phyloP scores from a whole-genome alignment of 30 jellyfish, hydroid and myxozoan genomes.

The Pelagia noctiluca region DNA sequence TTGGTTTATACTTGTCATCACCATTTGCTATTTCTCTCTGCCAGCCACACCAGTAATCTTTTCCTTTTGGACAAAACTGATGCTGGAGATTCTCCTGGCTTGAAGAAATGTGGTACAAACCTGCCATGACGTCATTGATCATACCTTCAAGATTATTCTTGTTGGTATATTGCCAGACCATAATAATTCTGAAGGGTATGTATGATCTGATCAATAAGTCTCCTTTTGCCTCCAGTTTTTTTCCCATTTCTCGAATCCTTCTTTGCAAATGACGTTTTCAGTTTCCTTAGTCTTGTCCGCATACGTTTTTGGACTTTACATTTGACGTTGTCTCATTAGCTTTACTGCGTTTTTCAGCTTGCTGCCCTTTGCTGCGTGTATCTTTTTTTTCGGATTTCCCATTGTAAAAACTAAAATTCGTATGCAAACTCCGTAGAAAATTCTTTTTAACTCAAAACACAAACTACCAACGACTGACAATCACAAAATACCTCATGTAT shows the following conservation, averaged over 20 bases:
- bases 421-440: too few species aligned
- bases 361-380: too few species aligned
- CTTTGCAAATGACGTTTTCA: constrained; percentile 9
- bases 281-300: constrained; percentile 42
- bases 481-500: too few species aligned
- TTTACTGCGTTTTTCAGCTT: too few species aligned
- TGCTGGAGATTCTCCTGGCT: constrained; percentile 30
- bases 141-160: constrained; percentile 14
- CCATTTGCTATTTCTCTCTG: constrained; percentile 51
- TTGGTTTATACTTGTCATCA: background rate
- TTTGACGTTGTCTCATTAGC: too few species aligned
- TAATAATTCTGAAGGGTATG: constrained; percentile 24
- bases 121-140: constrained; percentile 31
- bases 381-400: too few species aligned
- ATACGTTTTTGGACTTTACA: constrained; percentile 52
- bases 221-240: constrained; percentile 24
- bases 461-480: too few species aligned
- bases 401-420: too few species aligned
- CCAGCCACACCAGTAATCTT: constrained; percentile 60
- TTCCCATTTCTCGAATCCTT: constrained; percentile 28
- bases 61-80: constrained; percentile 55
- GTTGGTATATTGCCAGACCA: constrained; percentile 37
- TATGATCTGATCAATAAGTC: constrained; percentile 12
- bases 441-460: too few species aligned
- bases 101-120: constrained; percentile 55